Evolutionary conservation across 2,113 vertebrate genomes (phyloP), one percentile per base, ranked within the genome.

Genomic region (Desmodus rotundus): DNA sequence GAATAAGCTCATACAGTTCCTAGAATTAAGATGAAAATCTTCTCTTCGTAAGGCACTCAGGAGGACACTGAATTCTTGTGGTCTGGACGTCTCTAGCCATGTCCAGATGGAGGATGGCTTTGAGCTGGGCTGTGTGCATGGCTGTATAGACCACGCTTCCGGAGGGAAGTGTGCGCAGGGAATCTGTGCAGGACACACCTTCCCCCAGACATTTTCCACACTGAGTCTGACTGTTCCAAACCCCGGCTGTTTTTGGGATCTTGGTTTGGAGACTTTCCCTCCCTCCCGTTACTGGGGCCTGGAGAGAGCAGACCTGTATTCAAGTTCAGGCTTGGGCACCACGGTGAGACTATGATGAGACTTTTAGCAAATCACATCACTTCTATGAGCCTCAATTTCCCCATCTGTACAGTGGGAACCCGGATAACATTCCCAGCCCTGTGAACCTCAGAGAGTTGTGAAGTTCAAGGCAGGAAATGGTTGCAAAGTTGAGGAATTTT

Each of bases 11-110:
- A 77, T 10, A 41, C 41, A 22, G 91, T 93, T 98, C 96, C 96
- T 96, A 95, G 98, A 98, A 97, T 96, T 77, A 96, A 97, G 94
- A 65, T 92, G 73, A 92, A 97, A 98, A 95, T 80, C 96, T 87
- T 52, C 56, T 67, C 68, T 58, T 56, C 73, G 54, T 54, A 45
- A 81, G 93, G 76, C 38, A 28, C 52, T 22, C 77, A 82, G 92
- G 76, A 87, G 41, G 93, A 95, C 94, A 45, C 68, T 6, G 82
- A 82, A 91, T 78, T 85, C 97, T 96, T 96, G 94, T 74, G 93
- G 94, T 88, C 67, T 68, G 81, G 83, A 36, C 1, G 17, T 36
- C 58, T 87, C 80, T 88, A 90, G 92, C 92, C 82, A 41, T 0
- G 22, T 63, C 84, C 92, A 87, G 26, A 33, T 10, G 68, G 70